Base-by-base conservation (phyloP, 2,888 invertebrate species). In the Microctonus hyperodae region DNA sequence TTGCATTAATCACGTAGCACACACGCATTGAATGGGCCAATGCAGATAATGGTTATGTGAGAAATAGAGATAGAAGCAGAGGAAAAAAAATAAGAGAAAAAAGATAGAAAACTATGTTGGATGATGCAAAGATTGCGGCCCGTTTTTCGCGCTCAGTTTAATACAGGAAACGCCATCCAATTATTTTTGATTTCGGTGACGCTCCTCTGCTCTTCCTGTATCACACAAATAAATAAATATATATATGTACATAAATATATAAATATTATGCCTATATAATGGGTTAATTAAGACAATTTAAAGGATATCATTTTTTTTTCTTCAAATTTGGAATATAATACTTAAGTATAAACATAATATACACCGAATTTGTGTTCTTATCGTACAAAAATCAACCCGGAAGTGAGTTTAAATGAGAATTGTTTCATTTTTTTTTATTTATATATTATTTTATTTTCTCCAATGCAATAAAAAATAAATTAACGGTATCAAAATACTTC, bases 401-500 rank as follows among this genome's bases (percentile, higher is more conserved):
- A 55, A 55, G 55, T 55, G 28, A 33, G 31, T 33, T 16, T 16
- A 55, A 55, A 55, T 31, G 55, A 16, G 55, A 55, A 25, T 25
- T 16, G 28, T 55, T 55, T 33, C 23, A 51, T 25, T 51, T 25
- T 44, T 44, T 44, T 44, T 16, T 5, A 44, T 44, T 16, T n/a
- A 10, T n/a, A 37, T n/a, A 13, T 37, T n/a, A 13, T 37, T n/a
- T 23, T 62, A 64, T 58, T 44, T 25, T 51, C 33, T 16, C 33
- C 31, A 28, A 55, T 55, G 31, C 55, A 55, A 9, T 55, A 31
- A 55, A 65, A 72, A 69, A 70, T 64, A 62, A 70, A 72, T 70
- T 69, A 72, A 72, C 69, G 72, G 72, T 70, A 70, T 35, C 25
- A 55, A 55, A 55, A 55, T 55, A 31, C 55, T 55, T 25, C 33